Conservation (phyloP, 2,797 vertebrate species). For the Liparis tanakae region DNA sequence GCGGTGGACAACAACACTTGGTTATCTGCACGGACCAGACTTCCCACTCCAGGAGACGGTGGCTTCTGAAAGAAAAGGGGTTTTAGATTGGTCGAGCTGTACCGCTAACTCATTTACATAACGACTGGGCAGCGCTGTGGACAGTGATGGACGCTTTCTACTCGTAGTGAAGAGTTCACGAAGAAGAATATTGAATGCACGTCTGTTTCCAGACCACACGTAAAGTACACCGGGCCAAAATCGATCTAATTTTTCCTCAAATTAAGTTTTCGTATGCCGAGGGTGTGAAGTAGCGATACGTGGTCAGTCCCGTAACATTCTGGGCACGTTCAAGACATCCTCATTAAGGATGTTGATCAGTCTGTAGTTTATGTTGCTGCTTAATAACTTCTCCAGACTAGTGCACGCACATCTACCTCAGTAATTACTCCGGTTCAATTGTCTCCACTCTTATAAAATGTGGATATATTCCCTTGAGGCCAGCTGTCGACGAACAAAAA, state of each 20-base stretch:
- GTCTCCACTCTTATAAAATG: constrained; percentile 50
- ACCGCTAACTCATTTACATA: constrained; percentile 32
- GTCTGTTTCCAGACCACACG: constrained; percentile 27
- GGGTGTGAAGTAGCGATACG: constrained; percentile 1
- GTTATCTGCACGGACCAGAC: constrained; percentile 57
- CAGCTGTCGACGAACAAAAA: constrained; percentile 38
- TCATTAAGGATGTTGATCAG: constrained; percentile 61
- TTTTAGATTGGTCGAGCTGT: constrained; percentile 25
- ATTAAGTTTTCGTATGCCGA: constrained; percentile 17
- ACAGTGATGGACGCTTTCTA: constrained; percentile 27
- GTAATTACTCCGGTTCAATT: constrained; percentile 63
- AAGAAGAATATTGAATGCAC: constrained; percentile 22
- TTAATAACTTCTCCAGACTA: constrained; percentile 55
- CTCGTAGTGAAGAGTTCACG: neutral
- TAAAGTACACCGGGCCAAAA: constrained; percentile 10
- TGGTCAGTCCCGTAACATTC: constrained; percentile 24
- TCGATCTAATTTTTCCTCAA: neutral
- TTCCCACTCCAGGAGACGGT: constrained; percentile 41
- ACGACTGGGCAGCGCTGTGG: constrained; percentile 7
- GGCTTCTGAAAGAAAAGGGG: constrained; percentile 22
- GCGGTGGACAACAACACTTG: constrained; percentile 27
- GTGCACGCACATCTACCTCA: constrained; percentile 36
- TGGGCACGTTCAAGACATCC: constrained; percentile 19
- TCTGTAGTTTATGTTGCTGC: constrained; percentile 50
- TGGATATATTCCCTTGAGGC: constrained; percentile 41